A percentile compares a stretch with the other conserved stretches of the same genome.
Evolutionary conservation across 2,797 vertebrate species (phyloP).

Genomic region (Psittacula echo): DNA sequence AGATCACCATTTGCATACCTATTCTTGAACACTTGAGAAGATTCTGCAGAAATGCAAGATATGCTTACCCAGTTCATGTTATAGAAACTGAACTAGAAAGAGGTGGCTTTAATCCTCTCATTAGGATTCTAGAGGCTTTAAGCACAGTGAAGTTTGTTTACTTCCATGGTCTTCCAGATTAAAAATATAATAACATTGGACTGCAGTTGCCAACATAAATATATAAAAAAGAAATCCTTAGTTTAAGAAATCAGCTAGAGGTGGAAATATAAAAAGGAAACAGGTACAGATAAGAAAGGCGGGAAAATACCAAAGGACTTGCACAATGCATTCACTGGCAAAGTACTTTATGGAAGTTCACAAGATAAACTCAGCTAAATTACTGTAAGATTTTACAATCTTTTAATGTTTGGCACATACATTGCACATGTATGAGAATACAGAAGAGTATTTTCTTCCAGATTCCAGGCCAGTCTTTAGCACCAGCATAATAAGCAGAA

Average conservation of each 20-base stretch:
- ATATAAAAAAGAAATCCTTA: neutral
- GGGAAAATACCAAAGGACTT: neutral
- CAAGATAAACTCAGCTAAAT: neutral
- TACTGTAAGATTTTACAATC: neutral
- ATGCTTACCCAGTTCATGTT: neutral
- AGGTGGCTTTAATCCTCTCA: neutral
- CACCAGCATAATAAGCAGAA: slow-evolving; percentile 51
- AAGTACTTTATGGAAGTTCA: neutral
- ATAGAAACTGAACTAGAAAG: neutral
- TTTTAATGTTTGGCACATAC: neutral
- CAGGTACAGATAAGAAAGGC: neutral
- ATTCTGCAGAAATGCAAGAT: neutral
- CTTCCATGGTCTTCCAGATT: neutral
- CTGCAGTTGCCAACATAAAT: neutral
- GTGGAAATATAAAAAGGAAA: neutral
- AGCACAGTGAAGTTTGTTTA: neutral
- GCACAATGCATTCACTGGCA: neutral
- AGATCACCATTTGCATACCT: neutral
- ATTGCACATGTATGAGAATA: neutral
- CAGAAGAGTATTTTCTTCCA: slow-evolving; percentile 2
- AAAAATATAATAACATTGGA: neutral
- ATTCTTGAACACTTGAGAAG: neutral
- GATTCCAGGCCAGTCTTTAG: neutral
- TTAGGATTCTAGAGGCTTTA: neutral
- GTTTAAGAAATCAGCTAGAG: neutral